Percentiles rank a stretch among this genome's conserved stretches.
Evolutionary conservation across 2,113 vertebrate genomes (phyloP).

Genomic region (Nothoprocta pentlandii): DNA sequence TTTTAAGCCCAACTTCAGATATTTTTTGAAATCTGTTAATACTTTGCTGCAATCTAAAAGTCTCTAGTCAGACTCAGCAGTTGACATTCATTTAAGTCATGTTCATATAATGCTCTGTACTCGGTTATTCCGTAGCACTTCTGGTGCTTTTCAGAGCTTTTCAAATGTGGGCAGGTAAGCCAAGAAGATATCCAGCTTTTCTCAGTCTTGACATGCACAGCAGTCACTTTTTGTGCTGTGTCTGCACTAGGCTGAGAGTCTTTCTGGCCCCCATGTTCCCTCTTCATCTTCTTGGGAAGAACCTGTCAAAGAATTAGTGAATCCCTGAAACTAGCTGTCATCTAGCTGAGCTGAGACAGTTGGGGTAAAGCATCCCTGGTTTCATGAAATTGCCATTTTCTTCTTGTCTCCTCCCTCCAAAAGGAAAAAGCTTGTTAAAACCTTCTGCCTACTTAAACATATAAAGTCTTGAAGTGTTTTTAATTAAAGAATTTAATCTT

Average conservation of each 20-base stretch:
- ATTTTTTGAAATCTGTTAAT: background rate
- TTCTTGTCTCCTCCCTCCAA: background rate
- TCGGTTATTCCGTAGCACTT: background rate
- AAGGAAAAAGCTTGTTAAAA: background rate
- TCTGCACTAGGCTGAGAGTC: background rate
- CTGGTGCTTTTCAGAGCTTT: background rate
- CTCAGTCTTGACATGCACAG: background rate
- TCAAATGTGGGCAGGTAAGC: background rate
- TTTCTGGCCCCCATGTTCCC: background rate
- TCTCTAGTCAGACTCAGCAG: background rate
- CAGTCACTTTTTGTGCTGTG: background rate
- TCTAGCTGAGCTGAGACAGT: background rate
- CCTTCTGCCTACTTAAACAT: background rate
- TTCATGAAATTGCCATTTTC: background rate
- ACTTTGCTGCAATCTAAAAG: background rate
- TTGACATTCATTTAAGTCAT: background rate
- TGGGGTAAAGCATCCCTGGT: background rate
- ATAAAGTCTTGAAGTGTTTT: background rate
- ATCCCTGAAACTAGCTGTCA: background rate
- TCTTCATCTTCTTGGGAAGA: background rate
- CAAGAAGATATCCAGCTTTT: background rate
- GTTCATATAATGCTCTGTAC: background rate
- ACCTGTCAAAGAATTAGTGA: background rate
- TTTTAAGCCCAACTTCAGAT: background rate
- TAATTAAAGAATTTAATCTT: constrained; percentile 15